Evolutionary conservation across 1,140 invertebrate species (phyloP).

Genomic region (Heliconius nattereri): DNA sequence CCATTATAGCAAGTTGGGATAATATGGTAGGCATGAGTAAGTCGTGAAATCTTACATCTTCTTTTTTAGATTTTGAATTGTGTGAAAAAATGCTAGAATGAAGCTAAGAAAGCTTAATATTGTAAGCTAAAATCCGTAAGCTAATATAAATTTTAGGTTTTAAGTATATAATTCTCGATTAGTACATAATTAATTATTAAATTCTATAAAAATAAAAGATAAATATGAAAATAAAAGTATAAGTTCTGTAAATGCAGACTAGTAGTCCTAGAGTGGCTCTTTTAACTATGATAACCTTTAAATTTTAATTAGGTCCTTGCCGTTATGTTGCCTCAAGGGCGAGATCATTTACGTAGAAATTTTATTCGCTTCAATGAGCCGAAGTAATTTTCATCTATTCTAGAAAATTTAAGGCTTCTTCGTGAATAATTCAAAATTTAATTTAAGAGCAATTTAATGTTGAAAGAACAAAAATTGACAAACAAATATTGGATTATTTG

Average conservation of each 20-base stretch:
- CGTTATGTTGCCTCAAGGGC: conserved; percentile 34
- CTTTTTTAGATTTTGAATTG: too few relatives aligned
- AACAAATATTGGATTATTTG: neutral
- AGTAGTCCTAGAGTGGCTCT: neutral
- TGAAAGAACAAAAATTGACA: neutral
- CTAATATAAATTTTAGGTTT: too few relatives aligned
- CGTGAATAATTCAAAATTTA: neutral
- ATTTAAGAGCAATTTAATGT: neutral
- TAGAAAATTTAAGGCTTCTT: conserved; percentile 32
- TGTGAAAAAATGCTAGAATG: too few relatives aligned
- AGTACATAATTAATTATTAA: too few relatives aligned
- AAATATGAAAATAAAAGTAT: neutral
- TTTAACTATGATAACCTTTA: neutral
- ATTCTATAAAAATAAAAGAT: neutral
- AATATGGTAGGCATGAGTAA: too few relatives aligned
- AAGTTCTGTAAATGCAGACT: neutral
- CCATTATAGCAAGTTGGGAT: too few relatives aligned
- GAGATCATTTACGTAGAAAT: conserved; percentile 36
- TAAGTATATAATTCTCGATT: too few relatives aligned
- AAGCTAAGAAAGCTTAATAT: too few relatives aligned
- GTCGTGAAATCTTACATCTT: too few relatives aligned
- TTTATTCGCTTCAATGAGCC: conserved; percentile 40
- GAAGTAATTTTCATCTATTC: conserved; percentile 36
- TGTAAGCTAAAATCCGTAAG: too few relatives aligned
- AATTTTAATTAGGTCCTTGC: conserved; percentile 18